phyloP scores from a whole-genome alignment of 2,888 invertebrate species.

The Hecatera dysodea region DNA sequence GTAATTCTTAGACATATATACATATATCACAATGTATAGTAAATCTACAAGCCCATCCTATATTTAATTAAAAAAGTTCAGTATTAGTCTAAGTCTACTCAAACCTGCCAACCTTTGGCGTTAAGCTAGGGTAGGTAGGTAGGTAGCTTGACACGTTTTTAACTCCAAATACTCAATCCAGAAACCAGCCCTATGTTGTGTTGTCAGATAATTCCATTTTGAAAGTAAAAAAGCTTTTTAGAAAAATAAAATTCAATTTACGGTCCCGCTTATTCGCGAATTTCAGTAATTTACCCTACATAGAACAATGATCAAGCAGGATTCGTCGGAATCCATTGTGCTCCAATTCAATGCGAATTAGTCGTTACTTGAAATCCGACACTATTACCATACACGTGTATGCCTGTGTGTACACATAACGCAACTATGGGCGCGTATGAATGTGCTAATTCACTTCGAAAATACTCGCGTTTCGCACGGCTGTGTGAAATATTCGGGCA shows the following conservation, averaged over 20 bases:
- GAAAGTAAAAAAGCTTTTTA: background rate
- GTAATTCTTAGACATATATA: no score
- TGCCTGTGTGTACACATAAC: background rate
- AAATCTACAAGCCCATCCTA: no score
- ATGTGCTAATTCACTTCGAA: slow-evolving; percentile 45
- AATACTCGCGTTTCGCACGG: slow-evolving; percentile 44
- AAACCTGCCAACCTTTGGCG: no score
- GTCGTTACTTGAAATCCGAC: slow-evolving; percentile 25
- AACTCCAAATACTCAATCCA: no score
- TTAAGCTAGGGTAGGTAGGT: no score
- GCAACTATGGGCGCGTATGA: slow-evolving; percentile 17
- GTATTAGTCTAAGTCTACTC: no score
- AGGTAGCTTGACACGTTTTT: no score
- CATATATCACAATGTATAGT: no score
- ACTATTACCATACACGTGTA: slow-evolving; percentile 5
- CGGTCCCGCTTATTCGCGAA: background rate
- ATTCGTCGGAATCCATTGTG: slow-evolving; percentile 12
- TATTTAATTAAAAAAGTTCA: no score
- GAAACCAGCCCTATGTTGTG: no score
- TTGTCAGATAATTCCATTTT: background rate
- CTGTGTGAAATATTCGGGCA: slow-evolving; percentile 37
- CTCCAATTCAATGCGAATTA: slow-evolving; percentile 22
- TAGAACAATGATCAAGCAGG: slow-evolving; percentile 2
- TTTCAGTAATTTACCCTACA: slow-evolving; percentile 6
- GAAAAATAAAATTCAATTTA: background rate